A percentile compares a stretch with the other conserved stretches of the same genome.
These are phyloP conservation scores for Latrodectus geometricus DNA, from an alignment of 1,140 invertebrate genomes.

Conservation along the genomic window DNA sequence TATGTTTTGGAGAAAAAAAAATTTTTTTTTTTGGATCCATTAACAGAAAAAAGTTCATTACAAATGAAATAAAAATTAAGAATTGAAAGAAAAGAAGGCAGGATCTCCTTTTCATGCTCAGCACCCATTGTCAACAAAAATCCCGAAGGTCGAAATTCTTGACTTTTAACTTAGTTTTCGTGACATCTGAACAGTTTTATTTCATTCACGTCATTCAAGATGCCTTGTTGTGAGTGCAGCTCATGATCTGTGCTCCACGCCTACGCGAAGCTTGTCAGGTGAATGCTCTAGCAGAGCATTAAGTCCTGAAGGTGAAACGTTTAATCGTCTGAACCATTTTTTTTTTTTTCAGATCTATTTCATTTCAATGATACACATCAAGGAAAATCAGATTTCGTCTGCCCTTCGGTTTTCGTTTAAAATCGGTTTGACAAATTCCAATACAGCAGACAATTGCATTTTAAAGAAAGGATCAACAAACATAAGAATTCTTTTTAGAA, in stretches of 20 bases:
- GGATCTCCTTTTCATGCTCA: background rate
- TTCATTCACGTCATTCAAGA: constrained; percentile 36
- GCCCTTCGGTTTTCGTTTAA: too few relatives aligned
- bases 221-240: background rate
- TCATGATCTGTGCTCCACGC: constrained; percentile 13
- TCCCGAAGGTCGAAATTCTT: constrained; percentile 39
- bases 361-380: too few relatives aligned
- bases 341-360: background rate
- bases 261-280: constrained; percentile 33
- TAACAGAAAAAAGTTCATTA: constrained; percentile 1
- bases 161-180: constrained; percentile 50
- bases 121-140: constrained; percentile 55
- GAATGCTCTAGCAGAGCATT: constrained; percentile 39
- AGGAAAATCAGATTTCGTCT: too few relatives aligned
- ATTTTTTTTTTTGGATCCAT: constrained; percentile 5
- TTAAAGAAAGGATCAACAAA: too few relatives aligned
- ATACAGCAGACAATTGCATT: too few relatives aligned
- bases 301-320: constrained; percentile 53
- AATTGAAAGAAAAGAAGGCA: background rate
- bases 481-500: too few relatives aligned
- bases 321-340: constrained; percentile 30
- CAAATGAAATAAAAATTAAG: background rate
- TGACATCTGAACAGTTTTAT: constrained; percentile 47
- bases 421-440: too few relatives aligned
- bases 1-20: too few relatives aligned